Evolutionary conservation across 2,113 vertebrate species (phyloP).

Genomic region (Cyanoderma ruficeps): DNA sequence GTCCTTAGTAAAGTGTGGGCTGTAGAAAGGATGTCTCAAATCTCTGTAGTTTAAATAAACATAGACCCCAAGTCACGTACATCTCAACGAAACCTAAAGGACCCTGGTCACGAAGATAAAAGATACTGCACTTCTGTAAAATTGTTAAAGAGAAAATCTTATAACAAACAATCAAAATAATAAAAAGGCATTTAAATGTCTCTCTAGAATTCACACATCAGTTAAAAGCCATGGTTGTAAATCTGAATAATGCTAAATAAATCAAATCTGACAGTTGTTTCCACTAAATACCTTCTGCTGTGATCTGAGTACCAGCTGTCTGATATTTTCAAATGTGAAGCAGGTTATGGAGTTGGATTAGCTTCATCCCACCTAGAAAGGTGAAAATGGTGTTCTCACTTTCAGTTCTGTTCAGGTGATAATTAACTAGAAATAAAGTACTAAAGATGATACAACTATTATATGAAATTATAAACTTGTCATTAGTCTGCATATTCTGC

Average conservation of each 20-base stretch:
- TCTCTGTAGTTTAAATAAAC: background rate
- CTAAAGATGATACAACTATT: slow-evolving; percentile 13
- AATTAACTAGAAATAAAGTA: slow-evolving; percentile 69
- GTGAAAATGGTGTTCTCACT: slow-evolving; percentile 69
- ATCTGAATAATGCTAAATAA: slow-evolving; percentile 71
- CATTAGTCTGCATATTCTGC: background rate
- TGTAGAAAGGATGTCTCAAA: background rate
- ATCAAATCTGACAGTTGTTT: slow-evolving; percentile 66
- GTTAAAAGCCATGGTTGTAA: slow-evolving; percentile 43
- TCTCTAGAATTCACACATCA: slow-evolving; percentile 39
- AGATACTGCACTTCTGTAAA: background rate
- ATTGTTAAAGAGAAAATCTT: slow-evolving; percentile 7
- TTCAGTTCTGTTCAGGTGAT: slow-evolving; percentile 61
- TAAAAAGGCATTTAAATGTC: slow-evolving; percentile 34
- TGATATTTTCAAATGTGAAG: slow-evolving; percentile 51
- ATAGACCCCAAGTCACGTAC: background rate
- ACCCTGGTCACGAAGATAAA: background rate
- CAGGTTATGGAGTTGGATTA: slow-evolving; percentile 49
- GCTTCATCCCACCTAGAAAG: slow-evolving; percentile 66
- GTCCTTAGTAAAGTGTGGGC: background rate
- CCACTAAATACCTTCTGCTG: slow-evolving; percentile 65
- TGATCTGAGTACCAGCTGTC: slow-evolving; percentile 63
- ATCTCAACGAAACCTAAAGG: background rate
- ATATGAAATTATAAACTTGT: slow-evolving; percentile 10
- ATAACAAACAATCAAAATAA: slow-evolving; percentile 6